These are phyloP conservation scores for Denticeps clupeoides DNA, from an alignment of 2,797 vertebrate species.

Conservation along the genomic window DNA sequence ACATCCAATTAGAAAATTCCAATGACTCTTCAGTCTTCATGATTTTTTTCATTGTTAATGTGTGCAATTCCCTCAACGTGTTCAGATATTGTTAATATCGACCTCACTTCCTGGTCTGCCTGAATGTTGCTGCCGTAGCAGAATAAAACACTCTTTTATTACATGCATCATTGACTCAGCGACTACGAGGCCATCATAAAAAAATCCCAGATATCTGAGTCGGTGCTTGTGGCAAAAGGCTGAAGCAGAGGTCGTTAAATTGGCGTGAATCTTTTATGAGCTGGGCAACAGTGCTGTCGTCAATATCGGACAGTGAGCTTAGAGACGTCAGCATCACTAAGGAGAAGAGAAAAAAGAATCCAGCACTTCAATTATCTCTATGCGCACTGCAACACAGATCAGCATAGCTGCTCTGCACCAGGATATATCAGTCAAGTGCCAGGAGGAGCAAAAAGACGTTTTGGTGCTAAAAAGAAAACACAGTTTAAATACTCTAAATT, in stretches of 20 bases:
- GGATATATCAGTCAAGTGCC: no score
- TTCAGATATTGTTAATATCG: no score
- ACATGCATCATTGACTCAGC: constrained; percentile 45
- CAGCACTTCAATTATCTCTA: no score
- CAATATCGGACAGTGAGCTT: constrained; percentile 36
- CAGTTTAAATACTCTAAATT: no score
- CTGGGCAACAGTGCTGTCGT: constrained; percentile 35
- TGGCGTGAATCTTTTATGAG: constrained; percentile 58
- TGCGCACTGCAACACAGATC: no score
- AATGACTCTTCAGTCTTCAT: no score
- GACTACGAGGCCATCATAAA: constrained; percentile 45
- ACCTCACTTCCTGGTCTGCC: constrained; percentile 12
- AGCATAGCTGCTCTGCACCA: no score
- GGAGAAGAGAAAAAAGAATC: constrained; percentile 2
- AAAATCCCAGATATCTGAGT: constrained; percentile 37
- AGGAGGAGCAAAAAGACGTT: no score
- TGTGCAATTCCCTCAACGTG: no score
- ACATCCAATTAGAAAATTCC: no score
- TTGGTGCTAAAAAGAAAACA: no score
- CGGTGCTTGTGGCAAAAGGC: constrained; percentile 27
- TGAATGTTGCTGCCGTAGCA: constrained; percentile 22
- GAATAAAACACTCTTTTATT: constrained; percentile 37
- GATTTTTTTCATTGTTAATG: no score
- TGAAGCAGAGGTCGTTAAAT: constrained; percentile 44
- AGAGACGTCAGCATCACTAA: constrained; percentile 20